Base-by-base conservation (phyloP, 2,113 vertebrate genomes). In the Cygnus buccinator region DNA sequence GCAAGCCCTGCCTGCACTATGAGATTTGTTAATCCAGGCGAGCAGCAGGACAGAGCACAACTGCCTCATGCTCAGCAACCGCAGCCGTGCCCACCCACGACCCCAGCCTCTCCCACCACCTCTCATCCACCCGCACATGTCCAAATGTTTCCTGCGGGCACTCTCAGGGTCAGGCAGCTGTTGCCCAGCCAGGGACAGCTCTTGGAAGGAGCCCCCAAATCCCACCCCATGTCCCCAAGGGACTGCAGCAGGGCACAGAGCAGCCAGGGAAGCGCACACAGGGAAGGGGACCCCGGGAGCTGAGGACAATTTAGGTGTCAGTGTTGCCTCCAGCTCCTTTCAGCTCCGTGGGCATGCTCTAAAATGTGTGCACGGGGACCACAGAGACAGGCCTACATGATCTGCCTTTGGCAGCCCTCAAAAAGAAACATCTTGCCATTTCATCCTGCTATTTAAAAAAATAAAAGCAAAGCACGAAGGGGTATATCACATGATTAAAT, bases 401-500 rank as follows among this genome's bases (percentile, higher is more conserved):
- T 80, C 62, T 10, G 65, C 89, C 96, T 85, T 97, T 97, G 97
- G 96, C 96, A 97, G 78, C 54, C 74, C 83, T 90, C 93, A 88
- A 96, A 95, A 74, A 92, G 95, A 95, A 89, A 90, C 87, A 92
- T 92, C 92, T 94, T 55, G 13, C 95, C 93, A 91, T 96, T 98
- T 97, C 90, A 96, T 96, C 89, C 91, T 73, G 52, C 82, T 89
- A 94, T 93, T 94, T 94, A 74, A 92, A 94, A 95, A 58, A 62
- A 75, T 11, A 44, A 97, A 94, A 82, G 90, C 70, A 41, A 55
- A 13, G 59, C 13, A 29, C 46, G n/a, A 16, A 10, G 39, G 19
- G 19, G 54, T 11, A 52, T 46, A 94, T 87, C 84, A 72, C 63
- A 37, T 6, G 76, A 96, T 97, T 94, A 81, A 90, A 78, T 94